These are phyloP conservation scores for Riparia riparia DNA, from an alignment of 2,113 vertebrate species.

Conservation along the genomic window DNA sequence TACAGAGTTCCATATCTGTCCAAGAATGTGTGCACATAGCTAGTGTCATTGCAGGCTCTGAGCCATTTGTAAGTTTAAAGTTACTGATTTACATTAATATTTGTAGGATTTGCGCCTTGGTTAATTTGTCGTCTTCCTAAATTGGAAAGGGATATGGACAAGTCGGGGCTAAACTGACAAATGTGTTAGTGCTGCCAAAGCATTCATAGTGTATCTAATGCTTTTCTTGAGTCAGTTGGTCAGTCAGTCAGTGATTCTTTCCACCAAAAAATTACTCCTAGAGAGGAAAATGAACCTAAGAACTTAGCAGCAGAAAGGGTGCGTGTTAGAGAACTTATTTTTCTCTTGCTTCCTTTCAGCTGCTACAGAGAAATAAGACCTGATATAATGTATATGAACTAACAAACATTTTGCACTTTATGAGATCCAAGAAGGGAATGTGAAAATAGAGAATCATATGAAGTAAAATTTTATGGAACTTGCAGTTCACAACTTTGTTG, in stretches of 20 bases:
- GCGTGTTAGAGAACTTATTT: background rate
- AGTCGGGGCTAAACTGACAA: background rate
- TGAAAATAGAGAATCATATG: background rate
- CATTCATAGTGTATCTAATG: background rate
- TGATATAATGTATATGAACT: background rate
- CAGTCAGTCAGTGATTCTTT: background rate
- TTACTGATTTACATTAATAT: slow-evolving; percentile 44
- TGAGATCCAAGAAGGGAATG: background rate
- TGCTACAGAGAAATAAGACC: background rate
- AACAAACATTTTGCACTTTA: background rate
- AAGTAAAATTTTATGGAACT: background rate
- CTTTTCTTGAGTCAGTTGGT: slow-evolving; percentile 25
- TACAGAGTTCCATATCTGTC: slow-evolving; percentile 18
- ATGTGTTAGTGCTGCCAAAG: background rate
- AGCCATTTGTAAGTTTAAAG: slow-evolving; percentile 42
- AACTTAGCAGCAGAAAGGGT: background rate
- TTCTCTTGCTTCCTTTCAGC: background rate
- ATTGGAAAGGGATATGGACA: background rate
- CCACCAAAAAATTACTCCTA: background rate
- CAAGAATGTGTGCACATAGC: slow-evolving; percentile 17
- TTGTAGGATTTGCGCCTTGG: slow-evolving; percentile 1
- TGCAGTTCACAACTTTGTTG: background rate
- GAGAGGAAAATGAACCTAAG: background rate
- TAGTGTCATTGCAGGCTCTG: background rate
- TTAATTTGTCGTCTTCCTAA: slow-evolving; percentile 40